Base-by-base conservation (phyloP, 1,140 invertebrate genomes). In the Platyura marginata region DNA sequence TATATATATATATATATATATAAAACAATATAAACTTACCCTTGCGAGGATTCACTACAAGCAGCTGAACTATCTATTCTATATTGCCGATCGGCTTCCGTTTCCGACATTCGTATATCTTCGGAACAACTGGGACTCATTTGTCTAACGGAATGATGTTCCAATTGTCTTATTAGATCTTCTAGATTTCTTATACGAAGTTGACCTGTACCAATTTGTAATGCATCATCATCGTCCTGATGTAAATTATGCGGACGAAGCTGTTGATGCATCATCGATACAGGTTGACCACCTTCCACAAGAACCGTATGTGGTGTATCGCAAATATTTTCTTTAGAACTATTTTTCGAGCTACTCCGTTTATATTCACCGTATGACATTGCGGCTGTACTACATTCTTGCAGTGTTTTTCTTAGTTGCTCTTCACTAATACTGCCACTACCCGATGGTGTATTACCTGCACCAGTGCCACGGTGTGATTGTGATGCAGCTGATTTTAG, bases 41-140 rank as follows among this genome's bases (percentile, higher is more conserved):
- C 76, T 67, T 75, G 71, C 40, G 74, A 76, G 51, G 74, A 77
- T 61, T 79, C 76, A 64, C 75, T 78, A 62, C 75, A 79, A 51
- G 74, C 74, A 44, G 75, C 81, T 44, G 79, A 80, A 44, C 78
- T 77, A 63, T 88, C 82, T 61, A 85, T 74, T 63, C 83, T 73
- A 63, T 87, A 87, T 61, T 86, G 84, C 21, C 83, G 71, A 62
- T 92, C 87, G 16, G 81, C 81, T 61, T 93, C 88, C 19, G 83
- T 83, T 62, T 92, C 87, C 23, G 85, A 89, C 72, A 88, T 85
- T 49, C 88, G 69, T 51, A 91, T 88, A 50, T 92, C 89, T 56
- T 91, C 87, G 9, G 85, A 90, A 36, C 82, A 84, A 48, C 80
- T 83, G 11, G 86, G 85, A 57, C 85, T 90, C 77, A 85, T 84